phyloP scores from a whole-genome alignment of 2,888 invertebrate species.

The Tinea trinotella region DNA sequence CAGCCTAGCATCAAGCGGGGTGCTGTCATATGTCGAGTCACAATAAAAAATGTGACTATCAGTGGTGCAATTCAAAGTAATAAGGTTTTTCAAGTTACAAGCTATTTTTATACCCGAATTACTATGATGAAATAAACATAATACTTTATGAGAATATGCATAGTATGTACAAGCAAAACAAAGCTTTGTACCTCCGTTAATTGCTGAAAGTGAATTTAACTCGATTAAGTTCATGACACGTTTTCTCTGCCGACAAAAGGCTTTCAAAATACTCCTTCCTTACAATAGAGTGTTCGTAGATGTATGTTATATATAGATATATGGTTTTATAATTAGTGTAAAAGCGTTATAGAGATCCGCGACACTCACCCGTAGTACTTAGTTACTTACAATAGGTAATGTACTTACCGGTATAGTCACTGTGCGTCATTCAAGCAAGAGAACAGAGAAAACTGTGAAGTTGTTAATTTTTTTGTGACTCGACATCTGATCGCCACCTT shows the following conservation, averaged over 20 bases:
- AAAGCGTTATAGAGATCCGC: conserved; percentile 51
- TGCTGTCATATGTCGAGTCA: too few relatives aligned
- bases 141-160: too few relatives aligned
- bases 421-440: conserved; percentile 55
- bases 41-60: too few relatives aligned
- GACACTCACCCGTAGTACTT: conserved; percentile 27
- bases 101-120: too few relatives aligned
- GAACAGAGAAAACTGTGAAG: conserved; percentile 27
- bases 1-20: too few relatives aligned
- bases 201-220: conserved; percentile 31
- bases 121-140: too few relatives aligned
- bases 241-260: conserved; percentile 22
- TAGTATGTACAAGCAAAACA: too few relatives aligned
- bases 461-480: too few relatives aligned
- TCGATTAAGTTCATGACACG: conserved; percentile 31
- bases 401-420: conserved; percentile 60
- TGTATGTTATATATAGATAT: conserved; percentile 6
- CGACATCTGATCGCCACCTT: too few relatives aligned
- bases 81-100: too few relatives aligned
- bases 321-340: conserved; percentile 57
- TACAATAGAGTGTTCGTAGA: conserved; percentile 10
- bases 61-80: too few relatives aligned
- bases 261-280: conserved; percentile 16
- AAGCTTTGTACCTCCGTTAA: conserved; percentile 23
- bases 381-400: conserved; percentile 60